Evolutionary conservation across 2,113 vertebrate genomes (phyloP).

Genomic region (Thunnus maccoyii): DNA sequence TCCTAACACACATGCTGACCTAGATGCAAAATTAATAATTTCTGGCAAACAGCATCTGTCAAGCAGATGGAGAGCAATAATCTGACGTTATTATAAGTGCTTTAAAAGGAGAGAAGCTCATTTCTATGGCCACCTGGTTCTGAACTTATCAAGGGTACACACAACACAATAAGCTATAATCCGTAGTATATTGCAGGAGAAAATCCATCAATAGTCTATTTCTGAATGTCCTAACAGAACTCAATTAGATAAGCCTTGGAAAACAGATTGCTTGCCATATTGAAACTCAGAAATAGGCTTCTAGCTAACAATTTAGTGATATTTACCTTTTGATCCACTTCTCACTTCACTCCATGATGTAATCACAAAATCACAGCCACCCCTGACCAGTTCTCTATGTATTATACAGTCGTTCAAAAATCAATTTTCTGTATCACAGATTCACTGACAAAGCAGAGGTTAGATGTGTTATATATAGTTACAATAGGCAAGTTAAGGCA

Average conservation of each 20-base stretch:
- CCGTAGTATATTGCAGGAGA: slow-evolving; percentile 55
- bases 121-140: slow-evolving; percentile 59
- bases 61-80: slow-evolving; percentile 60
- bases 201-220: slow-evolving; percentile 64
- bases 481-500: not conserved
- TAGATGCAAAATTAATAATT: slow-evolving; percentile 60
- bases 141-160: slow-evolving; percentile 50
- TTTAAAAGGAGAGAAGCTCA: slow-evolving; percentile 47
- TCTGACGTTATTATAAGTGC: slow-evolving; percentile 39
- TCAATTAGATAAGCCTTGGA: slow-evolving; percentile 50
- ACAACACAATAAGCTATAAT: slow-evolving; percentile 63
- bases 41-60: slow-evolving; percentile 63
- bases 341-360: not conserved
- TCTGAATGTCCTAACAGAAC: slow-evolving; percentile 55
- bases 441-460: not conserved
- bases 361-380: slow-evolving; percentile 8
- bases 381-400: slow-evolving; percentile 3
- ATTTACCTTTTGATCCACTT: slow-evolving; percentile 44
- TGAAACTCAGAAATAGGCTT: slow-evolving; percentile 35
- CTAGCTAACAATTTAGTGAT: slow-evolving; percentile 17
- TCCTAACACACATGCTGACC: slow-evolving; percentile 39
- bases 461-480: slow-evolving; percentile 3
- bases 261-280: slow-evolving; percentile 46
- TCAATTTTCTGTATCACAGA: slow-evolving; percentile 1
- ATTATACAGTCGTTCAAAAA: slow-evolving; percentile 21